Base-by-base conservation (phyloP, 2,888 invertebrate species). In the Bombylius major region DNA sequence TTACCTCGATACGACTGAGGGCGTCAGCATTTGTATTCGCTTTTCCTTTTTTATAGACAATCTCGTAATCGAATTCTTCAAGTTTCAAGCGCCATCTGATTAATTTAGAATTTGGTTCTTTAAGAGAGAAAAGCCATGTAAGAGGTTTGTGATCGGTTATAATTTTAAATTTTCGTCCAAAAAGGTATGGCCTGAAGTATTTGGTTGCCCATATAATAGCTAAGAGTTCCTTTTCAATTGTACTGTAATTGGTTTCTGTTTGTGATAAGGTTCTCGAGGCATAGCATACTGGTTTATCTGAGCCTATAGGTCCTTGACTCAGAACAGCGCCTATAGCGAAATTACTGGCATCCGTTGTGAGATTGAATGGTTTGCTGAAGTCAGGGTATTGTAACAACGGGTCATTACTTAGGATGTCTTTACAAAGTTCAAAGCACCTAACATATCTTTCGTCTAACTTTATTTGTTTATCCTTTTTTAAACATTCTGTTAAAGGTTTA, bases 31-130 rank as follows among this genome's bases (percentile, higher is more conserved):
- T 51, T 8, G 51, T 42, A 39, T 51, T 51, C 4, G n/a, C n/a
- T 51, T 51, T 51, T 11, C 51, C 42, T 36, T 23, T 44, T 12
- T 51, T 51, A 3, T 51, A 42, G 34, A 50, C 47, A 4, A 58
- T 39, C 4, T 44, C 14, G 23, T 52, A 56, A 14, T 53, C 51
- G 45, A 46, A 56, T 42, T 56, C 56, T 36, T 49, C 56, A 4
- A 56, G 42, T 11, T 47, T 39, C 13, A 56, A n/a, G 4, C 50
- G 5, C 34, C 53, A 56, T n/a, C 56, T 39, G 6, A 39, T 9
- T 39, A 39, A 39, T 9, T 39, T 39, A 8, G 39, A 39, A 39
- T 39, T 50, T 32, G 48, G 48, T 8, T 48, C 48, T 4, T 48
- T 48, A 11, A 48, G 7, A 4, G 31, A 31, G 5, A 5, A 2